Conservation (phyloP, 1,140 invertebrate genomes). For the Euura saliciscinereae region DNA sequence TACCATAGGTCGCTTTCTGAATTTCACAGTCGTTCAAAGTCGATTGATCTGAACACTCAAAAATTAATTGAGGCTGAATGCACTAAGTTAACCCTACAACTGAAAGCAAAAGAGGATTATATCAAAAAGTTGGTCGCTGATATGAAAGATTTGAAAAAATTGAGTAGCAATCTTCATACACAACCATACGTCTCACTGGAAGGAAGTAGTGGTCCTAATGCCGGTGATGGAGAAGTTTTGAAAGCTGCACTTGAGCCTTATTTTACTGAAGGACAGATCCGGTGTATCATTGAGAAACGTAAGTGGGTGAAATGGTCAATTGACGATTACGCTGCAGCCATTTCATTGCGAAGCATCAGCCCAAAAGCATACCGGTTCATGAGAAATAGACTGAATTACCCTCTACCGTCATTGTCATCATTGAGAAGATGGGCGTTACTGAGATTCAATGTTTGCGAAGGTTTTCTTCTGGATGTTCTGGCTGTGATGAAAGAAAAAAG, state of each 20-base stretch:
- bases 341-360: conserved; percentile 21
- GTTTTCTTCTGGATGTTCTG: conserved; percentile 19
- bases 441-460: conserved; percentile 19
- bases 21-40: no score
- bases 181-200: neutral
- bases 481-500: conserved; percentile 22
- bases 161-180: neutral
- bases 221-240: neutral
- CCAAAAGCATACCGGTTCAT: conserved; percentile 27
- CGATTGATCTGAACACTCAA: no score
- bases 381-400: conserved; percentile 22
- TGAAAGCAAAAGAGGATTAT: neutral
- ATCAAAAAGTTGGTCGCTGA: neutral
- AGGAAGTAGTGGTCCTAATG: neutral
- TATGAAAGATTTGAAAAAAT: neutral
- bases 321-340: conserved; percentile 18
- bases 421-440: conserved; percentile 22
- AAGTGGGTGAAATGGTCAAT: conserved; percentile 2
- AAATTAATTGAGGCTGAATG: neutral
- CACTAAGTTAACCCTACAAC: neutral
- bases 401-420: conserved; percentile 24
- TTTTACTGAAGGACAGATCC: neutral
- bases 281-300: neutral
- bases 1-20: no score
- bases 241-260: neutral